Percentiles rank a stretch among this genome's conserved stretches.
Evolutionary conservation across 2,113 vertebrate genomes (phyloP).

Genomic region (Melanotaenia duboulayi): DNA sequence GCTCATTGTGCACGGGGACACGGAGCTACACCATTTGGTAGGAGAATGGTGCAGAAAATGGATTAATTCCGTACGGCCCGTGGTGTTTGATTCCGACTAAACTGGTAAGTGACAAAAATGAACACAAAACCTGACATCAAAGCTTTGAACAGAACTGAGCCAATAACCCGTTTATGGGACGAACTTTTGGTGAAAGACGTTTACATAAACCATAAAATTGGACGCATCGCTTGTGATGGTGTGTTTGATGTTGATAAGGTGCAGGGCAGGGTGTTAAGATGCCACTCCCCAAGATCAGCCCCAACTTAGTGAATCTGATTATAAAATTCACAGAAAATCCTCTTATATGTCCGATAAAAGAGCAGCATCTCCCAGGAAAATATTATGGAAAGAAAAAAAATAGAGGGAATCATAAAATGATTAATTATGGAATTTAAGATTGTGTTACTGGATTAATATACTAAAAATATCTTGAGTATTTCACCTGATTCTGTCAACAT

Average conservation of each 20-base stretch:
- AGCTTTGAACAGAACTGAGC: constrained; percentile 37
- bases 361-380: not conserved
- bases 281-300: constrained; percentile 1
- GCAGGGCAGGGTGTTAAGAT: constrained; percentile 28
- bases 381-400: not conserved
- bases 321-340: not conserved
- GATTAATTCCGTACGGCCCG: constrained; percentile 66
- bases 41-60: constrained; percentile 63
- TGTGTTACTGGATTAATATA: not conserved
- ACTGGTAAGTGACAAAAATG: constrained; percentile 19
- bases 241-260: constrained; percentile 70
- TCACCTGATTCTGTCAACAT: not conserved
- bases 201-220: constrained; percentile 64
- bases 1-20: constrained; percentile 73
- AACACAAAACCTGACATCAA: constrained; percentile 28
- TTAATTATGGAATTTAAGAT: not conserved
- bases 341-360: not conserved
- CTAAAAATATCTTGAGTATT: not conserved
- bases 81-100: constrained; percentile 57
- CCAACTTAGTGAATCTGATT: not conserved
- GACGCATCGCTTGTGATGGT: constrained; percentile 33
- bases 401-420: too few species aligned
- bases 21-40: constrained; percentile 62
- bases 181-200: constrained; percentile 30
- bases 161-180: constrained; percentile 50